Base-by-base conservation (phyloP, 1,140 invertebrate genomes). In the Drosophila aff. region DNA sequence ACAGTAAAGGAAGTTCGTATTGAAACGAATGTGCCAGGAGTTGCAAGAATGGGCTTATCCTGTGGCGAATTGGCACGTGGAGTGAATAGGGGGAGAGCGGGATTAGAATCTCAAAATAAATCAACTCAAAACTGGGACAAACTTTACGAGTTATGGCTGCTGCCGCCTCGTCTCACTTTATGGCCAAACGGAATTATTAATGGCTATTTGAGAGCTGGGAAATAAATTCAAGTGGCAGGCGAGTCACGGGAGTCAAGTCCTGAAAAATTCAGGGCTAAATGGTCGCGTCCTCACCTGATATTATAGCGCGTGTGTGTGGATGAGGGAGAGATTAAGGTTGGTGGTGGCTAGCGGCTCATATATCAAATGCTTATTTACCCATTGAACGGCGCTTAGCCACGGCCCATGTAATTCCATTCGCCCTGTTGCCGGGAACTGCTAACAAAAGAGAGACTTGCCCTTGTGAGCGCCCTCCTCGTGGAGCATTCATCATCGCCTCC, bases 341-440 rank as follows among this genome's bases (percentile, higher is more conserved):
- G 28, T 55, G 74, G 31, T 68, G 66, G 44, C 40, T 36, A 26
- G 15, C 15, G 49, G 21, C 26, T 58, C 46, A 59, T 76, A 76
- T 76, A 66, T 76, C 61, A 76, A 66, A 76, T 76, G 72, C 44
- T 76, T 74, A 75, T 74, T 75, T 74, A 53, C 58, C 43, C 47
- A 66, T 66, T 76, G 60, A 77, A 69, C 40, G 55, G 16, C 53
- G 72, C 36, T 76, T 60, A 72, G 61, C 46, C 28, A 18, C 16
- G 36, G 15, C 18, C 26, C 64, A 33, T 57, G 57, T 40, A 61
- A 44, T 61, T 41, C 36, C 53, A 59, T 43, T 60, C 52, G n/a
- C 23, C 44, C 66, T 41, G 28, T 21, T 50, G 43, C 26, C 69
- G 43, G 52, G 36, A 59, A 67, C 23, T 28, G 44, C 11, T 33